Percentiles rank a stretch among this genome's conserved stretches.
Evolutionary conservation across 2,113 vertebrate genomes (phyloP).

Genomic region (Paramisgurnus dabryanus): DNA sequence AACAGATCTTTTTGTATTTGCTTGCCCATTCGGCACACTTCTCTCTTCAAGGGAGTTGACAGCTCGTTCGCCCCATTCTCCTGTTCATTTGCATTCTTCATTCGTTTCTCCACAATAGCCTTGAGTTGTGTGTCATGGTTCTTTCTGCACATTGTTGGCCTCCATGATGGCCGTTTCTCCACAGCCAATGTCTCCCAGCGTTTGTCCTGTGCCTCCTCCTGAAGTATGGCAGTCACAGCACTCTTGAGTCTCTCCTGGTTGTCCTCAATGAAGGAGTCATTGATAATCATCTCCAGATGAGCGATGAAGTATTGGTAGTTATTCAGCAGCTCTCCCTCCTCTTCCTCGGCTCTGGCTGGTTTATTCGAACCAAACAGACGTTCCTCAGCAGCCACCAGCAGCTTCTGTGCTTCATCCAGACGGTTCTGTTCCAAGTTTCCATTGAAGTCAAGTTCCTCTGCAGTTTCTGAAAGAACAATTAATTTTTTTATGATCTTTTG

Average conservation of each 20-base stretch:
- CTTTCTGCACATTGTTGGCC: conserved; percentile 75
- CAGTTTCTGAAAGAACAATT: conserved; percentile 17
- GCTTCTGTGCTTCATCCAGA: conserved; percentile 60
- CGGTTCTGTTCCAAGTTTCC: conserved; percentile 22
- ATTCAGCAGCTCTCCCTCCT: conserved; percentile 67
- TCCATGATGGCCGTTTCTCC: conserved; percentile 56
- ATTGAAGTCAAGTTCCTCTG: conserved; percentile 1
- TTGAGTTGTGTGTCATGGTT: conserved; percentile 73
- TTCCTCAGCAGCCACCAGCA: conserved; percentile 76
- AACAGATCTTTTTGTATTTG: conserved; percentile 82
- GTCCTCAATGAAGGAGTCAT: conserved; percentile 67
- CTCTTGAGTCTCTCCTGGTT: conserved; percentile 71
- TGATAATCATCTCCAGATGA: conserved; percentile 70
- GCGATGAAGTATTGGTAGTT: conserved; percentile 71
- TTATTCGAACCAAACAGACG: conserved; percentile 60
- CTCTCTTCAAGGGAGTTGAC: conserved; percentile 71
- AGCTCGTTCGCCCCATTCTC: conserved; percentile 36
- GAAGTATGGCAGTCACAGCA: conserved; percentile 75
- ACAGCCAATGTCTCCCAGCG: conserved; percentile 55
- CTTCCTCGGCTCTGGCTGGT: conserved; percentile 61
- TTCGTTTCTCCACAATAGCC: conserved; percentile 66
- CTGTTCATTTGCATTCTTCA: conserved; percentile 61
- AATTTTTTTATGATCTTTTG: not conserved
- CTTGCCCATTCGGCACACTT: conserved; percentile 77
- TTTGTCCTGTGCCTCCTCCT: conserved; percentile 81